Evolutionary conservation across 2,797 vertebrate genomes (phyloP).

Genomic region (Paramormyrops hopkinsi): DNA sequence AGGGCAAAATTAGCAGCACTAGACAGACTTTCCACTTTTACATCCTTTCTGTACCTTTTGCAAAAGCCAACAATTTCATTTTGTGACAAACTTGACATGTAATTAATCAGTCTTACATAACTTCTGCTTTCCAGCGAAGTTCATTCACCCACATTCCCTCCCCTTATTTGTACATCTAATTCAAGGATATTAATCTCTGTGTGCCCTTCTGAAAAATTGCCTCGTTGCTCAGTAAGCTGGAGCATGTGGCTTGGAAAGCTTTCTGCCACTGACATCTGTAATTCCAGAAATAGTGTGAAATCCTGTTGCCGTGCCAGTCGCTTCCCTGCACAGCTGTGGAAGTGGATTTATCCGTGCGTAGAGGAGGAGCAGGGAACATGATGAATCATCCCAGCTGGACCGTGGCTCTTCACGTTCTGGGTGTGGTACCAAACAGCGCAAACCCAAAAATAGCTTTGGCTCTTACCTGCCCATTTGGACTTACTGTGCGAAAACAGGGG

Average conservation of each 20-base stretch:
- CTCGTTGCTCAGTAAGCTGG: neutral
- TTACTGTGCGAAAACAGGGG: neutral
- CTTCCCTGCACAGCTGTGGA: neutral
- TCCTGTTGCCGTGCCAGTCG: neutral
- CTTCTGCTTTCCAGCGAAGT: neutral
- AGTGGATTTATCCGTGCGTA: neutral
- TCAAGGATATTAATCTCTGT: neutral
- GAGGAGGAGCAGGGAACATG: neutral
- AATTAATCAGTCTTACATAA: conserved; percentile 4
- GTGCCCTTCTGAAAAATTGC: neutral
- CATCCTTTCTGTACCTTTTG: neutral
- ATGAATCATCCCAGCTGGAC: neutral
- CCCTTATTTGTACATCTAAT: neutral
- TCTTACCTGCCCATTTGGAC: neutral
- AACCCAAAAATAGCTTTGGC: neutral
- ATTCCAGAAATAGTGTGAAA: conserved; percentile 6
- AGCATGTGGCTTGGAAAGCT: neutral
- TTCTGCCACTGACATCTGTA: neutral
- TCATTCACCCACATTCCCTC: neutral
- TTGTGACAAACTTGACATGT: neutral
- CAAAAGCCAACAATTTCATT: neutral
- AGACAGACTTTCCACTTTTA: neutral
- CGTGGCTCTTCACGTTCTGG: neutral
- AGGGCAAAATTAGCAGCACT: neutral
- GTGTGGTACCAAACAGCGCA: neutral